Evolutionary conservation across 2,888 invertebrate species (phyloP).

Genomic region (Matsumyia berberina): DNA sequence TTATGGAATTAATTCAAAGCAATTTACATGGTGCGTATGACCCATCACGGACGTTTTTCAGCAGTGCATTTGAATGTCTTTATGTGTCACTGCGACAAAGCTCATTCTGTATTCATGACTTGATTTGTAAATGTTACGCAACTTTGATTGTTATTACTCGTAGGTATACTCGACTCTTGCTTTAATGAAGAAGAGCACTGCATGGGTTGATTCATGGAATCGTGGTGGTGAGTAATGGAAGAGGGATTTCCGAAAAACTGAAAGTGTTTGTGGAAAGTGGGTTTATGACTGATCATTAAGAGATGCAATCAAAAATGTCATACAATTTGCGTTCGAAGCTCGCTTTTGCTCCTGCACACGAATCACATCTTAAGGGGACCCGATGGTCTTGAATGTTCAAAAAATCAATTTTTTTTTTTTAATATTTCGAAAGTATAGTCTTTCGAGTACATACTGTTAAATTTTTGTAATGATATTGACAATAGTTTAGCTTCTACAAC

Average conservation of each 20-base stretch:
- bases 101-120: constrained; percentile 24
- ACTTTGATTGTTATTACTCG: constrained; percentile 1
- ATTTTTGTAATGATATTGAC: too few relatives aligned
- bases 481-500: too few relatives aligned
- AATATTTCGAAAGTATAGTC: too few relatives aligned
- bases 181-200: neutral
- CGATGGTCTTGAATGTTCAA: too few relatives aligned
- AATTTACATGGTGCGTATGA: constrained; percentile 22
- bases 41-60: constrained; percentile 7
- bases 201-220: neutral
- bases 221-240: neutral
- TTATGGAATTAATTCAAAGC: constrained; percentile 35
- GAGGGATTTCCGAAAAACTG: neutral
- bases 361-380: too few relatives aligned
- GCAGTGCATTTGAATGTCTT: constrained; percentile 14
- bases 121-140: constrained; percentile 9
- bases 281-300: too few relatives aligned
- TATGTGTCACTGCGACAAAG: constrained; percentile 16
- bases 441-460: too few relatives aligned
- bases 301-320: too few relatives aligned
- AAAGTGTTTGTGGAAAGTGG: too few relatives aligned
- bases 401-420: too few relatives aligned
- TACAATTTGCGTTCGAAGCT: too few relatives aligned
- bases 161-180: neutral
- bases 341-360: too few relatives aligned